phyloP scores from a whole-genome alignment of 2,113 vertebrate species.

The Zootoca vivipara region DNA sequence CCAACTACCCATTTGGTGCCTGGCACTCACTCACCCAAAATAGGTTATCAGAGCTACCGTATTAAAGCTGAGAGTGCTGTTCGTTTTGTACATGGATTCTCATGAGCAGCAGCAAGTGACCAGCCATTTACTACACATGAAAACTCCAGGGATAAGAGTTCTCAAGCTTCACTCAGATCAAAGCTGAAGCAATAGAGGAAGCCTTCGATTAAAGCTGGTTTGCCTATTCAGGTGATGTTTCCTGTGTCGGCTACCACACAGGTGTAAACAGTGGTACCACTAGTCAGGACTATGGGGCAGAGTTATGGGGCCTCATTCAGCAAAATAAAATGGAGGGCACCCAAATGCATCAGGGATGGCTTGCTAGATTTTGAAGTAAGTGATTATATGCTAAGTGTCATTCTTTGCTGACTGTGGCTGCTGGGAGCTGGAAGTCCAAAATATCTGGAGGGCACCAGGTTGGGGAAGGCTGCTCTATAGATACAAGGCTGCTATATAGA shows the following conservation, averaged over 20 bases:
- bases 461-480: neutral
- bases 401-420: neutral
- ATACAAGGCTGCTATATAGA: neutral
- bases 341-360: too few relatives aligned
- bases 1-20: neutral
- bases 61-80: neutral
- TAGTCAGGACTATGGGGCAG: too few relatives aligned
- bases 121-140: neutral
- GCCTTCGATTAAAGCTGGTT: neutral
- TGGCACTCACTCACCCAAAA: neutral
- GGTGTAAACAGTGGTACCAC: too few relatives aligned
- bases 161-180: neutral
- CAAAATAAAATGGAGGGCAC: neutral
- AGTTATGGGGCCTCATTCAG: neutral
- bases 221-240: neutral
- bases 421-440: too few relatives aligned
- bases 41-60: neutral
- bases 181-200: neutral
- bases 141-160: neutral
- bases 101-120: neutral
- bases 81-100: neutral
- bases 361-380: too few relatives aligned
- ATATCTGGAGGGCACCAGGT: too few relatives aligned
- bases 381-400: neutral
- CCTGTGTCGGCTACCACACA: too few relatives aligned